Evolutionary conservation across 37 sponge, comb jelly and placozoan species (phyloP).

Genomic region (Aplysina aerophoba): DNA sequence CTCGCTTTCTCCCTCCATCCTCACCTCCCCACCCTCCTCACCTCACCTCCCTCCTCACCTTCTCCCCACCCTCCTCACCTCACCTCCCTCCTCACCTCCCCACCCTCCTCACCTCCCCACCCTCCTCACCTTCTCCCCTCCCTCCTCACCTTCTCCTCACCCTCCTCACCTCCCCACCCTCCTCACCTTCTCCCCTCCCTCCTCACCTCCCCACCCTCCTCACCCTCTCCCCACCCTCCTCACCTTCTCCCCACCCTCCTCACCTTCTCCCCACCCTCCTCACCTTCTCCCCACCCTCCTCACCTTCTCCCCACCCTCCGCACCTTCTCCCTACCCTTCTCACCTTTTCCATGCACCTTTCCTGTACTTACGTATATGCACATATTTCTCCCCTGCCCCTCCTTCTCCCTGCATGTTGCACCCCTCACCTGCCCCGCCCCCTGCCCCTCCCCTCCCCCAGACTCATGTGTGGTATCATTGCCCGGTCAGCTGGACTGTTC

Average conservation of each 20-base stretch:
- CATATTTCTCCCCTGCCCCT: too few relatives aligned
- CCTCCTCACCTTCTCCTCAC: neutral
- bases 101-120: neutral
- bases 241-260: neutral
- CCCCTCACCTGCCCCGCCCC: too few relatives aligned
- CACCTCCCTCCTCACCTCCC: neutral
- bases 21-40: neutral
- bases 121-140: neutral
- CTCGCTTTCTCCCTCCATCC: neutral
- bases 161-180: neutral
- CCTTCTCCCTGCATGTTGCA: too few relatives aligned
- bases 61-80: neutral
- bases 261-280: too few relatives aligned
- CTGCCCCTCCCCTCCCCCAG: slow-evolving; percentile 33
- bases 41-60: too few relatives aligned
- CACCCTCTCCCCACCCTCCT: neutral
- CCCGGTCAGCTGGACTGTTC: slow-evolving; percentile 87
- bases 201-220: neutral
- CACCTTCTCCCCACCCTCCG: too few relatives aligned
- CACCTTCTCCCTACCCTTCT: too few relatives aligned
- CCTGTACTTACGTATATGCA: too few relatives aligned
- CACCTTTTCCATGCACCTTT: too few relatives aligned
- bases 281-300: too few relatives aligned
- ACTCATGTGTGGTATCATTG: slow-evolving; percentile 78
- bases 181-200: neutral